Evolutionary conservation across 37 sponge, comb jelly and placozoan species (phyloP), one percentile per base, ranked within the genome.

Genomic region (Hormiphora californensis): DNA sequence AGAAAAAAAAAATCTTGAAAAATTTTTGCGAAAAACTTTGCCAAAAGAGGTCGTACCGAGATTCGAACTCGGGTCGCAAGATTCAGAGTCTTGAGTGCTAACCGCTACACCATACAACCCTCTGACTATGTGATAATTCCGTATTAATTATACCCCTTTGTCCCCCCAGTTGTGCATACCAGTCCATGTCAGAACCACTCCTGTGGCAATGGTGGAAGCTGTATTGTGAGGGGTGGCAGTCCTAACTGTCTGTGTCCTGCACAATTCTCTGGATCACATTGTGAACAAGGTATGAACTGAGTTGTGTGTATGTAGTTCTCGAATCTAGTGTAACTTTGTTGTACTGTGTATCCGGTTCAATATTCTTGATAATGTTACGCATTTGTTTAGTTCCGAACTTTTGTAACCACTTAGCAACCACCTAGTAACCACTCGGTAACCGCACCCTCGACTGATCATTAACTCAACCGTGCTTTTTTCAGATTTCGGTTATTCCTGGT

Each of bases 21-120:
- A 49, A 15, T 49, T 9, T 17, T 15, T 49, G 9, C 53, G 15
- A 49, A 49, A 49, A 17, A 49, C 15, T 9, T 49, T 49, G 12
- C 53, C 53, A 57, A 57, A 57, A 30, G 27, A 57, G 61, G 61
- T 57, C 61, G n/a, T 15, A 57, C 61, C 61, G 61, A 57, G 61
- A 57, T 5, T 57, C 61, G 61, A 57, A 57, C 61, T 57, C 61
- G 61, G 61, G 61, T 57, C 61, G 61, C 61, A 57, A 30, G 61
- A 57, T 57, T 57, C 61, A 57, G 61, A 57, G 61, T 57, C 61
- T 30, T 57, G 61, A 57, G 61, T 57, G 61, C 61, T 57, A 57
- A 57, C 61, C 61, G 27, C 61, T 57, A 57, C 61, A 57, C 61
- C 61, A 57, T 57, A 15, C n/a, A 30, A 57, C 61, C 61, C n/a